Conservation (phyloP, 2,113 vertebrate species). For the Tapirus terrestris region DNA sequence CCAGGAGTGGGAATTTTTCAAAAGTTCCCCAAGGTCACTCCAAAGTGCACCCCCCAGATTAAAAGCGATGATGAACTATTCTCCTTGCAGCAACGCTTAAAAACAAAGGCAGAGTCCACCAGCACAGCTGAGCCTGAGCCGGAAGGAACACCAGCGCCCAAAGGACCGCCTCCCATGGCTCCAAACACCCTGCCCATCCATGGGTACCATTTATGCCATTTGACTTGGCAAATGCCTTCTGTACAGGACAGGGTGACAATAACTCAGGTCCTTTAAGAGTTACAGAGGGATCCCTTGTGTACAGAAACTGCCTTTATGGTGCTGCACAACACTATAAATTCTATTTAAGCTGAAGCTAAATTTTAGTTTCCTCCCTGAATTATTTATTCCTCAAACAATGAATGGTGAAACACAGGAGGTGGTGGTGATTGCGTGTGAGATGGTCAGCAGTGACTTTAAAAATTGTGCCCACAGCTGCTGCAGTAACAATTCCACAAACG, state of each 20-base stretch:
- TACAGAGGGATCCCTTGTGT: background rate
- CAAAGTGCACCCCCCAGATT: background rate
- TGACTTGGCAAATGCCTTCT: background rate
- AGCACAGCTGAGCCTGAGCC: background rate
- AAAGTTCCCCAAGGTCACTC: background rate
- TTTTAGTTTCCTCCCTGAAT: slow-evolving; percentile 72
- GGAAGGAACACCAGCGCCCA: background rate
- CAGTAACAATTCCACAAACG: background rate
- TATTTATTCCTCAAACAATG: slow-evolving; percentile 72
- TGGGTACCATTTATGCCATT: fast-evolving
- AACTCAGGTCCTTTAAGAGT: background rate
- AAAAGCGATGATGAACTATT: background rate
- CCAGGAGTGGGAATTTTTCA: background rate
- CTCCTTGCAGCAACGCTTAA: background rate
- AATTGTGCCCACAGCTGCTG: background rate
- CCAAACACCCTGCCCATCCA: background rate
- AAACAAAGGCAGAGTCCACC: background rate
- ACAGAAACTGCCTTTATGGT: slow-evolving; percentile 11
- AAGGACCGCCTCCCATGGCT: fast-evolving
- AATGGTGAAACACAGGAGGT: background rate
- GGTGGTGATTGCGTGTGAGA: background rate
- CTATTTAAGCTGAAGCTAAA: slow-evolving; percentile 65
- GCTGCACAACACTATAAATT: slow-evolving; percentile 63
- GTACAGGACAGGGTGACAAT: background rate
- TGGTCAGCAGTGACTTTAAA: slow-evolving; percentile 35